Evolutionary conservation across 1,140 invertebrate species (phyloP), one percentile per base, ranked within the genome.

Genomic region (Drosophila nikananu): DNA sequence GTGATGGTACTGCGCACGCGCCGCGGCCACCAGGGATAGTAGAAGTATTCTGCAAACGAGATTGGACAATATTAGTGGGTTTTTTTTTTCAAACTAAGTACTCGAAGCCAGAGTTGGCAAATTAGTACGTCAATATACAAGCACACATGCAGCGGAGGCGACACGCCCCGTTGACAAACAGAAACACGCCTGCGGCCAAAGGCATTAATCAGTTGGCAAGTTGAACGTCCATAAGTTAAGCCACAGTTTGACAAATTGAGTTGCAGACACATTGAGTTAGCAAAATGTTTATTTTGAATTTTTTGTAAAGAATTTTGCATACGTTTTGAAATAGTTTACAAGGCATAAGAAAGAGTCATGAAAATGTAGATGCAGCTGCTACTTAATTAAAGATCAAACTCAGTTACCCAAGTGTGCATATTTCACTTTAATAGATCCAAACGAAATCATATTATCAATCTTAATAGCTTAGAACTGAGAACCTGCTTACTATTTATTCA

Each of bases 1-100:
- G 48, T 87, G 83, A 75, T 92, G 89, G 68, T 89, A 92, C 49
- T 92, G 91, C 48, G 81, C 86, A n/a, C 63, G 70, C n/a, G 60
- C 63, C 15, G 37, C 70, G 2, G 63, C 61, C 58, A 54, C 42
- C 27, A 78, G 23, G 8, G 77, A 62, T 21, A 92, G 65, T 30
- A 91, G 19, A 55, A 91, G 73, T 92, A 92, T 91, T 92, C 91
- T 92, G 87, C 25, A 74, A 73, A 73, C 21, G 21, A 73, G 12
- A 70, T 23, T 41, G 9, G 5, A 23, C 15, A 35, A 35, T 8
- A 57, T 57, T 25, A 57, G 54, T 55, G 32, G 52, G 32, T n/a
- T n/a, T 15, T 54, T 32, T 21, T 44, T 46, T 46, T 6, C 2
- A 21, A 37, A 12, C 8, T 46, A 3, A 19, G 32, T 49, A 61